Base-by-base conservation (phyloP, 2,113 vertebrate genomes). In the Hyperopisus bebe region DNA sequence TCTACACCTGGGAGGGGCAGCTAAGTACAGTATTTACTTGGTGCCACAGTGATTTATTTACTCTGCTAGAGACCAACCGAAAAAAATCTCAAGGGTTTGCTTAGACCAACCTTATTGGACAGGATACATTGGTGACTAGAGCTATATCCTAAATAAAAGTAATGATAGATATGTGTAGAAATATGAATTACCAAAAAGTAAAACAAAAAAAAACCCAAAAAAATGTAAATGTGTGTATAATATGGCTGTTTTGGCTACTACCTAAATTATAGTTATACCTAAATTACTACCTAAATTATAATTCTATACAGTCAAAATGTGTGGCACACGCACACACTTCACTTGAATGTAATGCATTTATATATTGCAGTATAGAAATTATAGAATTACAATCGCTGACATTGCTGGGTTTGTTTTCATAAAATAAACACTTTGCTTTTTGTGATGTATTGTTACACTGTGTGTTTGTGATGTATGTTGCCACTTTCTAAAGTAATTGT, bases 41-140 rank as follows among this genome's bases (percentile, higher is more conserved):
- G 85, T 80, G 66, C 89, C 48, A 55, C 66, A 17, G 44, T 53
- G 84, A 90, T 90, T 90, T 87, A 90, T 90, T 90, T 87, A 48
- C 24, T 77, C 31, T 87, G 58, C 89, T 46, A 21, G 82, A 62
- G 83, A 58, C n/a, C 58, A 70, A 83, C 83, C 53, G 50, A 70
- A 48, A 66, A 85, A 31, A 10, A 11, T 1, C 58, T 31, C 44
- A 19, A 13, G 31, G 50, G 17, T 47, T 47, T 39, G 70, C 44
- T 47, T n/a, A 44, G 7, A 42, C 82, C 82, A 47, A 8, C 19
- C 39, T 84, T n/a, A 24, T 47, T 84, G 47, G 82, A 84, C 82
- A 84, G 24, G 21, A 84, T 84, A 3, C 24, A 8, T 5, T 47
- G 82, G 42, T 84, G 82, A 47, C 39, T 47, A 47, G 9, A 84